phyloP scores from a whole-genome alignment of 2,888 invertebrate species.

The Apodemia duryi region DNA sequence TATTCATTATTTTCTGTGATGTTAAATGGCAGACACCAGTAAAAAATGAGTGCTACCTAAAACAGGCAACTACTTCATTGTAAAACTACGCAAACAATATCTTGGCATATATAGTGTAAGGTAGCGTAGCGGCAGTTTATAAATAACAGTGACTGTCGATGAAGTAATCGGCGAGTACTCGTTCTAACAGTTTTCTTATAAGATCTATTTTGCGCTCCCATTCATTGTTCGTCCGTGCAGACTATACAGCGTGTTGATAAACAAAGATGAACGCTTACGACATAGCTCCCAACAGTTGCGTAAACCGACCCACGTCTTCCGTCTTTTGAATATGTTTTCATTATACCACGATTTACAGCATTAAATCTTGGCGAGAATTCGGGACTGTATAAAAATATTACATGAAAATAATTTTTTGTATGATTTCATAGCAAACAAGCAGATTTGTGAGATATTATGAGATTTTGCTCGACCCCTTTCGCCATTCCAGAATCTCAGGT shows the following conservation, averaged over 20 bases:
- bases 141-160: conserved; percentile 1
- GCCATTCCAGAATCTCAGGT: no score
- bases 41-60: background rate
- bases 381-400: no score
- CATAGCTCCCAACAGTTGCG: conserved; percentile 10
- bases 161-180: background rate
- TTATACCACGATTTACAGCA: background rate
- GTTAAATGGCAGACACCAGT: no score
- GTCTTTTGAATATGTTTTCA: background rate
- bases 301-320: conserved; percentile 10
- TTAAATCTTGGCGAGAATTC: no score
- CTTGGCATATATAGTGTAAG: background rate
- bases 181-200: background rate
- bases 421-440: no score
- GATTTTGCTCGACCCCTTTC: no score
- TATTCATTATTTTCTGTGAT: no score
- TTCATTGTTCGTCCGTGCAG: conserved; percentile 3
- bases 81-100: background rate
- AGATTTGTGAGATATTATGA: no score
- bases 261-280: conserved; percentile 19
- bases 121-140: background rate
- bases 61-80: background rate
- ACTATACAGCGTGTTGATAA: conserved; percentile 18
- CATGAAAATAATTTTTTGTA: no score
- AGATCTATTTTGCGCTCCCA: conserved; percentile 6